Conservation (phyloP, 2,113 vertebrate genomes). For the Ceyx cyanopectus region DNA sequence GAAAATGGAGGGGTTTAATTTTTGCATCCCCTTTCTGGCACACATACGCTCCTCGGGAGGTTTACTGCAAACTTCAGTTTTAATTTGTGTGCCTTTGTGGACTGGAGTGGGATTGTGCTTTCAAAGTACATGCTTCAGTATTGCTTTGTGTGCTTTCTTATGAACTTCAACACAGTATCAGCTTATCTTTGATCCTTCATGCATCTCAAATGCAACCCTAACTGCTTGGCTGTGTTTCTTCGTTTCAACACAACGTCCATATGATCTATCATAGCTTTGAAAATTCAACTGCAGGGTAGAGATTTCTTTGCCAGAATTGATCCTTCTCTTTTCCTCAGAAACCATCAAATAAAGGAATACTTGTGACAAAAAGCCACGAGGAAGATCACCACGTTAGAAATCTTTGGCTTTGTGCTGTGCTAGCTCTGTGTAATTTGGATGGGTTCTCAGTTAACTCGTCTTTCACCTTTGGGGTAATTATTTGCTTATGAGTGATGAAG, state of each 20-base stretch:
- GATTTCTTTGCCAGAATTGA: conserved; percentile 55
- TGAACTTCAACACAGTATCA: background rate
- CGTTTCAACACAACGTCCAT: conserved; percentile 38
- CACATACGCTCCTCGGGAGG: background rate
- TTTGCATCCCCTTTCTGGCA: background rate
- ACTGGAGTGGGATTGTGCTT: background rate
- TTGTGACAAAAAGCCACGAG: conserved; percentile 59
- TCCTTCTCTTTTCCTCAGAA: conserved; percentile 62
- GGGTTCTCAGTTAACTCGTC: conserved; percentile 40
- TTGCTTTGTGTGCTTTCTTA: conserved; percentile 20
- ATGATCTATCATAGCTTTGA: conserved; percentile 48
- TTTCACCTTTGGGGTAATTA: conserved; percentile 70
- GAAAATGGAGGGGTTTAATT: background rate
- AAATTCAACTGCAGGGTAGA: conserved; percentile 51
- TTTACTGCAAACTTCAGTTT: background rate
- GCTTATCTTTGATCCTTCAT: conserved; percentile 26
- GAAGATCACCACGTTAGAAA: conserved; percentile 44
- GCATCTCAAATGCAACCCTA: conserved; percentile 28
- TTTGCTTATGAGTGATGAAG: conserved; percentile 9
- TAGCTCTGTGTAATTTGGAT: conserved; percentile 40
- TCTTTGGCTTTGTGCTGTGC: conserved; percentile 18
- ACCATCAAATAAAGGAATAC: conserved; percentile 38
- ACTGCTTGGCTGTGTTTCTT: conserved; percentile 49
- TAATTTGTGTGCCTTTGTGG: background rate
- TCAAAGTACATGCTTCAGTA: conserved; percentile 17